Base-by-base conservation (phyloP, 2,113 vertebrate genomes). In the Vireo altiloquus region DNA sequence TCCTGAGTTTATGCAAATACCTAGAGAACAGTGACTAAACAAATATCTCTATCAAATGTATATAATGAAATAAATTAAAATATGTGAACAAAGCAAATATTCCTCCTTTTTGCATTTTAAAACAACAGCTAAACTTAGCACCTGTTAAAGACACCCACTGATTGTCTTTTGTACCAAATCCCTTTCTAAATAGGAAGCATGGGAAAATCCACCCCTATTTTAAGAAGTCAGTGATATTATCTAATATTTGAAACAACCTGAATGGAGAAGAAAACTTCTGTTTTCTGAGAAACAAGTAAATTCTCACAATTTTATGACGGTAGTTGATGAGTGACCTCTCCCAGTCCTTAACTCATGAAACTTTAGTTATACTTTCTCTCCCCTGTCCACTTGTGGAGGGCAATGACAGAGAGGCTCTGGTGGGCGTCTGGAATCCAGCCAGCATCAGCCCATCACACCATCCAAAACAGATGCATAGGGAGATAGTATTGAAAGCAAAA, bases 361-460 rank as follows among this genome's bases (percentile, higher is more conserved):
- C 15, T 57, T 42, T 35, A 15, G 7, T 42, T 42, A 5, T 20
- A 19, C 50, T 65, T 65, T 37, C 12, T 57, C 31, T 65, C 15
- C n/a, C 16, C 24, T 54, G 13, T 18, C 13, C 11, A 14, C 16
- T 25, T 70, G 40, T 0, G 0, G 23, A 78, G 16, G 10, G 24
- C 28, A 30, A 9, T n/a, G 49, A 17, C 6, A 31, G 23, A 28
- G 15, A 46, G 25, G 17, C 40, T 57, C 57, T 65, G 27, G 10
- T 42, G 31, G 8, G 7, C 28, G 27, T 31, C 44, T 42, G 37
- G 37, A 23, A 65, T 42, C 33, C 50, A 57, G 66, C 4, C 22
- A 57, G 10, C 2, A 0, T 33, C 27, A 65, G 37, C 6, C 6
- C 30, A 33, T 33, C 27, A 16, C 22, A 52, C 27, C 8, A 50